Conservation (phyloP, 2,113 vertebrate species). For the Carassius gibelio region DNA sequence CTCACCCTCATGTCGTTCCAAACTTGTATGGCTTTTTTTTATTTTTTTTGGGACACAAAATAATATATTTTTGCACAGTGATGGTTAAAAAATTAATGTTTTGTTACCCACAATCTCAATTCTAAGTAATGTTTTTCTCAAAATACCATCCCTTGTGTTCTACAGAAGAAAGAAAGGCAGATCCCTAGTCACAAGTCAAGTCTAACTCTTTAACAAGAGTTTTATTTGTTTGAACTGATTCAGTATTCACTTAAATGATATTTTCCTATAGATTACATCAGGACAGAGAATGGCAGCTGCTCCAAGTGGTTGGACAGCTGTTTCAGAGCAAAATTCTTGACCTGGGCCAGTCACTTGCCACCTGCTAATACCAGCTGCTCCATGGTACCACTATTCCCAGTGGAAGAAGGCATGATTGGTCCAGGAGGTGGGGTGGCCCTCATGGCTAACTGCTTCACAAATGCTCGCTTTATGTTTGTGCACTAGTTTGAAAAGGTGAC, state of each 20-base stretch:
- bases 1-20: background rate
- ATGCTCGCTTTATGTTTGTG: constrained; percentile 33
- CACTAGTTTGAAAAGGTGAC: constrained; percentile 57
- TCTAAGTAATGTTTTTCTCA: background rate
- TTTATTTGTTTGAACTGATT: constrained; percentile 53
- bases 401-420: constrained; percentile 12
- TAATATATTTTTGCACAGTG: background rate
- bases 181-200: background rate
- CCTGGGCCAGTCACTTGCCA: constrained; percentile 42
- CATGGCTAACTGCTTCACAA: constrained; percentile 32
- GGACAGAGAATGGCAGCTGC: background rate
- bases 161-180: background rate
- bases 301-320: constrained; percentile 48
- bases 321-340: constrained; percentile 40
- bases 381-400: constrained; percentile 16
- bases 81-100: background rate
- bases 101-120: background rate
- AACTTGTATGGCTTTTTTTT: background rate
- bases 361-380: constrained; percentile 48
- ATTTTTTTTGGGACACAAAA: background rate
- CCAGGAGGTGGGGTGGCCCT: constrained; percentile 2
- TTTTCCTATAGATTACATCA: background rate
- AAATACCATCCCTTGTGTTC: background rate
- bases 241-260: background rate
- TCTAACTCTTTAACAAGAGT: background rate